Conservation (phyloP, 1,140 invertebrate species). For the Aphelenchoides besseyi region DNA sequence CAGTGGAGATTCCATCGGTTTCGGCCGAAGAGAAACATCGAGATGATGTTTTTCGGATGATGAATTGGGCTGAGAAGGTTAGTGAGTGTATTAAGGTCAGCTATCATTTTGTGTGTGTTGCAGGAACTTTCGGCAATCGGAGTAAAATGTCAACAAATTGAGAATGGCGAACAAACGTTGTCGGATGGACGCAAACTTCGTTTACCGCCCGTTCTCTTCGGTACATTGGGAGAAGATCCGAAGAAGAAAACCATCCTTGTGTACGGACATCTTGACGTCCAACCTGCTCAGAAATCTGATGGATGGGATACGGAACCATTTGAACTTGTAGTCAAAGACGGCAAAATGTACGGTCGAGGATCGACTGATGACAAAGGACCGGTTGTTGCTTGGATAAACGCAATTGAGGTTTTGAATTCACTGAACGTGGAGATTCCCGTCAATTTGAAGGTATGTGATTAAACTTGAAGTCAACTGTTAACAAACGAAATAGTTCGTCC, state of each 20-base stretch:
- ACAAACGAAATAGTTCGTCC: no score
- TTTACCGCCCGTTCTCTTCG: slow-evolving; percentile 84
- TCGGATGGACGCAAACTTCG: slow-evolving; percentile 73
- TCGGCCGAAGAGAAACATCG: slow-evolving; percentile 82
- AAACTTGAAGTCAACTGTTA: slow-evolving; percentile 67
- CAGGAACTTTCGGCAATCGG: slow-evolving; percentile 75
- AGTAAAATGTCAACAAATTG: slow-evolving; percentile 72
- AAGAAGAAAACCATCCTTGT: slow-evolving; percentile 79
- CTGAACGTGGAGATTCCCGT: slow-evolving; percentile 74
- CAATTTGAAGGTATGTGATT: no score
- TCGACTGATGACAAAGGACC: slow-evolving; percentile 85
- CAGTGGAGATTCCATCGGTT: slow-evolving; percentile 88
- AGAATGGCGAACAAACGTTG: slow-evolving; percentile 75
- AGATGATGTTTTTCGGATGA: slow-evolving; percentile 73
- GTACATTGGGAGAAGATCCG: slow-evolving; percentile 76
- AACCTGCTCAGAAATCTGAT: slow-evolving; percentile 80
- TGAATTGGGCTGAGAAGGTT: slow-evolving; percentile 74
- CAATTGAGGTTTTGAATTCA: slow-evolving; percentile 80
- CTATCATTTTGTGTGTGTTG: slow-evolving; percentile 7
- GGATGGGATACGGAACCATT: slow-evolving; percentile 96
- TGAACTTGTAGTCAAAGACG: slow-evolving; percentile 78
- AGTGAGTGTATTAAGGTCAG: no score
- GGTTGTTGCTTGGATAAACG: slow-evolving; percentile 84
- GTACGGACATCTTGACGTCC: slow-evolving; percentile 97
- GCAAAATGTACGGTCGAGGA: slow-evolving; percentile 85